Base-by-base conservation (phyloP, 1,140 invertebrate genomes). In the Zeugodacus cucurbitae region DNA sequence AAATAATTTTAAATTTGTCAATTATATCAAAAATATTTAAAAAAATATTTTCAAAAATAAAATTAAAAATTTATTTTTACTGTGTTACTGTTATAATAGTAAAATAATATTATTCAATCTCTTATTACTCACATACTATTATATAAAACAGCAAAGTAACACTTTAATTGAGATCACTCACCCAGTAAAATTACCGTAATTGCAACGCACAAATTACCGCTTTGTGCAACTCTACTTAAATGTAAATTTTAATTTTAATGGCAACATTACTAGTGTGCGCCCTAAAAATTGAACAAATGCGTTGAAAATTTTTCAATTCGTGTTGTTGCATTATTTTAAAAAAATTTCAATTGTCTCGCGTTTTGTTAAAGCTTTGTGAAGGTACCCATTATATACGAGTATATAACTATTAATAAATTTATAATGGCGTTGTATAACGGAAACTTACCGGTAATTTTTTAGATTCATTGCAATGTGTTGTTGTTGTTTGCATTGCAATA, bases 161-260 rank as follows among this genome's bases (percentile, higher is more conserved):
- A 74, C 17, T 58, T 22, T 74, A 74, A 37, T 74, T 41, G 67
- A 74, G 67, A 22, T 32, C 14, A 34, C 58, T 62, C n/a, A 26
- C 58, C 58, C 6, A 26, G 22, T 62, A 74, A 74, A 74, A 74
- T 74, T 74, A 74, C 67, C 41, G 67, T 32, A 74, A 74, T 70
- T 29, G 32, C 64, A 34, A 34, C 64, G 64, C 64, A 20, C 0
- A 70, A 70, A 70, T 74, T 41, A 74, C 67, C 41, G 2, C 20
- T 74, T 34, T 74, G 32, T 67, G 34, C 37, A 22, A 37, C 67
- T 74, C 34, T 37, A 20, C 32, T 41, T 26, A 2, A 62, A 10
- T 54, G 48, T n/a, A n/a, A n/a, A n/a, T 62, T 32, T 37, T n/a
- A 41, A 22, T 41, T 74, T 74, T 74, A 37, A 74, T 74, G 20